Evolutionary conservation across 1,140 invertebrate genomes (phyloP).

Genomic region (Caerostris darwini): DNA sequence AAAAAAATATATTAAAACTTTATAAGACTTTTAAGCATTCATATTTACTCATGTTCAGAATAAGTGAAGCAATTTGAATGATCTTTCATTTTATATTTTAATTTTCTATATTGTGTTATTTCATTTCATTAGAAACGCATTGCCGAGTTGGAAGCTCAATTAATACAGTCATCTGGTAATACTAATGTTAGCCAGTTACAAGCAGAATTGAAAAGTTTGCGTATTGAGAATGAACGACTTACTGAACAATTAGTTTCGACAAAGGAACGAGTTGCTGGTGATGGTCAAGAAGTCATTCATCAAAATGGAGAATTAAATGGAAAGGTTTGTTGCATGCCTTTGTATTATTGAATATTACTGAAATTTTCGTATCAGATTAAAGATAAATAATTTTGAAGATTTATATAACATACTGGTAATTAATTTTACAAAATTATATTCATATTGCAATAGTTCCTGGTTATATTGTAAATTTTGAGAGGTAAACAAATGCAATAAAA

Average conservation of each 20-base stretch:
- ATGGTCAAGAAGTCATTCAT: constrained; percentile 73
- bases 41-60: no score
- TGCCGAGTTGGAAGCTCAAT: constrained; percentile 54
- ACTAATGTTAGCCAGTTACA: constrained; percentile 33
- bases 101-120: background rate
- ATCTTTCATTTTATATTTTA: background rate
- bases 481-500: no score
- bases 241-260: constrained; percentile 65
- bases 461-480: no score
- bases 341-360: no score
- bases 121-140: constrained; percentile 31
- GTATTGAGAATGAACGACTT: constrained; percentile 59
- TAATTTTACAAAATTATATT: no score
- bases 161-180: constrained; percentile 14
- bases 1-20: no score
- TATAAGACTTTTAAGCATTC: no score
- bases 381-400: no score
- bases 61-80: background rate
- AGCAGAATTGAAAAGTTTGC: constrained; percentile 50
- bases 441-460: no score
- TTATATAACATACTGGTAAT: no score
- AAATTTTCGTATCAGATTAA: no score
- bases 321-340: constrained; percentile 26
- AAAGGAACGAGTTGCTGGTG: constrained; percentile 72
- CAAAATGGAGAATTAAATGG: constrained; percentile 76